Evolutionary conservation across 2,113 vertebrate species (phyloP).

Genomic region (Tiliqua scincoides): DNA sequence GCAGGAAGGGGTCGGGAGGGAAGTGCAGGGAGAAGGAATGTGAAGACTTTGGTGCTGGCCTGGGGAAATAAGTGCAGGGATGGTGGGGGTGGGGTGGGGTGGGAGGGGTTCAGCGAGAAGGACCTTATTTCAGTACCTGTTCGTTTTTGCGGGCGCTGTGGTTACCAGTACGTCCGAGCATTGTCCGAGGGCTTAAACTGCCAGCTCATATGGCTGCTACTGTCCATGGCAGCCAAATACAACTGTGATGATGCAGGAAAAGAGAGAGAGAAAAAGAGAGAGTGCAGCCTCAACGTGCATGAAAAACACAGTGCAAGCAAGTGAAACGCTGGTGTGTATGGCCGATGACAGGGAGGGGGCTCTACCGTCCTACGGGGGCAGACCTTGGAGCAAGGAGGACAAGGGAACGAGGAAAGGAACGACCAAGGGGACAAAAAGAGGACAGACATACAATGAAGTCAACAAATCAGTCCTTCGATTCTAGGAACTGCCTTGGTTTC

Average conservation of each 20-base stretch:
- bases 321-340: conserved; percentile 68
- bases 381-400: conserved; percentile 52
- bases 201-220: conserved; percentile 92
- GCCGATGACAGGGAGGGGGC: conserved; percentile 52
- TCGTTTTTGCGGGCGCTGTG: conserved; percentile 76
- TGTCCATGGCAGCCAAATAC: conserved; percentile 95
- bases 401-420: conserved; percentile 54
- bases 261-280: conserved; percentile 80
- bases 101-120: conserved; percentile 70
- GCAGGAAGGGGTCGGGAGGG: conserved; percentile 47
- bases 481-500: conserved; percentile 47
- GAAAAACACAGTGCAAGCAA: conserved; percentile 80
- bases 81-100: conserved; percentile 47
- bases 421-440: conserved; percentile 41
- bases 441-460: conserved; percentile 56
- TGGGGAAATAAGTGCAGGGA: conserved; percentile 71
- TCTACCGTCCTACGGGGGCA: conserved; percentile 52
- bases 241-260: conserved; percentile 86
- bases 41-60: conserved; percentile 70
- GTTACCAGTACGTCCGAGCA: conserved; percentile 92
- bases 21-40: conserved; percentile 68
- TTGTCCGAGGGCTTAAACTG: conserved; percentile 96
- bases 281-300: conserved; percentile 82
- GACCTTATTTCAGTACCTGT: conserved; percentile 88
- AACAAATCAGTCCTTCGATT: conserved; percentile 20